These are phyloP conservation scores for Corvus moneduloides DNA, from an alignment of 2,113 vertebrate genomes.

Conservation along the genomic window DNA sequence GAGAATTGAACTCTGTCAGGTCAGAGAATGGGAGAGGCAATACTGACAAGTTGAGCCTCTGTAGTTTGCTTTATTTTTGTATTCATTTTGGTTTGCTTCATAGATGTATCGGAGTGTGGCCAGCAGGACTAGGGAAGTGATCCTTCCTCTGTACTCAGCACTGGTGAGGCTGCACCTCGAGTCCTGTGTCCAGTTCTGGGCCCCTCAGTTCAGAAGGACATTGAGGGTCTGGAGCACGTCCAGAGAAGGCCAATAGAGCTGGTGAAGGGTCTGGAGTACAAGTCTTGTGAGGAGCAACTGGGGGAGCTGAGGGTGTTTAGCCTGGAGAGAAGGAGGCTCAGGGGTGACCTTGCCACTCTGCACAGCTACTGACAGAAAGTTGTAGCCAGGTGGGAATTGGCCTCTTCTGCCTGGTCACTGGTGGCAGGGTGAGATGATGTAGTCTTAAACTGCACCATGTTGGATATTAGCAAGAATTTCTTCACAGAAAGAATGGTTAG, in stretches of 20 bases:
- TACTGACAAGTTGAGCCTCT: neutral
- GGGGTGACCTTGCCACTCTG: neutral
- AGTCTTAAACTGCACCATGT: too few relatives aligned
- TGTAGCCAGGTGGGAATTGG: neutral
- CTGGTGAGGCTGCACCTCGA: neutral
- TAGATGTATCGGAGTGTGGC: neutral
- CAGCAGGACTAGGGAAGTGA: neutral
- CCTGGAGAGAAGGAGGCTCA: neutral
- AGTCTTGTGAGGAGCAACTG: neutral
- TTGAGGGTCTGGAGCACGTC: fast-evolving
- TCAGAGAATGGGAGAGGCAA: neutral
- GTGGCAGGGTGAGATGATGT: neutral
- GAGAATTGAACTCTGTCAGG: neutral
- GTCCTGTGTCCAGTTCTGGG: neutral
- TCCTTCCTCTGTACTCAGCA: neutral
- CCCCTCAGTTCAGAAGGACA: neutral
- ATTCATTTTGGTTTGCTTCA: neutral
- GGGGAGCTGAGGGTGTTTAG: neutral
- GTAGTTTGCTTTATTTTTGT: neutral
- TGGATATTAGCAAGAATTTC: neutral
- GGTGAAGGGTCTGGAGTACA: neutral
- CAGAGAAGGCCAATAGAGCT: neutral
- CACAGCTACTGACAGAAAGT: neutral
- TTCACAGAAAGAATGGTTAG: neutral
- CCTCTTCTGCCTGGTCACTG: neutral